Base-by-base conservation (phyloP, 2,113 vertebrate species). In the Cariama cristata region DNA sequence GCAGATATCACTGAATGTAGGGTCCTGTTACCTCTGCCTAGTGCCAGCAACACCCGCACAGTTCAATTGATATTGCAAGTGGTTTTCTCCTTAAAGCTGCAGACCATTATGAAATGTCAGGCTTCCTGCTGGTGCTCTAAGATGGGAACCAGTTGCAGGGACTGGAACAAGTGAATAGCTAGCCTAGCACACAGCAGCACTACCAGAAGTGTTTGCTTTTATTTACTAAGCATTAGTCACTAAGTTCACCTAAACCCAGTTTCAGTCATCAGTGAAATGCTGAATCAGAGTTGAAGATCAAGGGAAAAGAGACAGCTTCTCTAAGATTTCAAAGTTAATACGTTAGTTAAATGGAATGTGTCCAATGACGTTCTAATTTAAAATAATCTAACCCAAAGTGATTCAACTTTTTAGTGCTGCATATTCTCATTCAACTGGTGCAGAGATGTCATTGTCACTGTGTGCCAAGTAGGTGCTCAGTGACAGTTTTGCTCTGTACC, bases 91-190 rank as follows among this genome's bases (percentile, higher is more conserved):
- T 76, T 58, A 80, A 94, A 92, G 59, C 35, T 80, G 75, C 53
- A 79, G 88, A 79, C 47, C 32, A 55, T 93, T 92, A 79, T 22
- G 26, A 90, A 94, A 90, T 80, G 76, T 83, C 76, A 80, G 67
- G 16, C 88, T 92, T 84, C 72, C 96, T 91, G 45, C 83, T 94
- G 88, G 79, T 90, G 79, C 75, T 56, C 59, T 47, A 49, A 62
- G 82, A 93, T 3, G 9, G 83, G 89, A 97, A 81, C 59, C 72
- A 81, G 83, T 84, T 79, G 23, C 79, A 77, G 47, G 86, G 59
- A 38, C 16, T 80, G 79, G 49, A 95, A 73, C 27, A 88, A 62
- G 55, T 68, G 76, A 45, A 71, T 11, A 66, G 45, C 50, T 53
- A 62, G 27, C 24, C 45, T 73, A 69, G 58, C 72, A 80, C 68